Base-by-base conservation (phyloP, 1,140 invertebrate species). In the Formica selysi region DNA sequence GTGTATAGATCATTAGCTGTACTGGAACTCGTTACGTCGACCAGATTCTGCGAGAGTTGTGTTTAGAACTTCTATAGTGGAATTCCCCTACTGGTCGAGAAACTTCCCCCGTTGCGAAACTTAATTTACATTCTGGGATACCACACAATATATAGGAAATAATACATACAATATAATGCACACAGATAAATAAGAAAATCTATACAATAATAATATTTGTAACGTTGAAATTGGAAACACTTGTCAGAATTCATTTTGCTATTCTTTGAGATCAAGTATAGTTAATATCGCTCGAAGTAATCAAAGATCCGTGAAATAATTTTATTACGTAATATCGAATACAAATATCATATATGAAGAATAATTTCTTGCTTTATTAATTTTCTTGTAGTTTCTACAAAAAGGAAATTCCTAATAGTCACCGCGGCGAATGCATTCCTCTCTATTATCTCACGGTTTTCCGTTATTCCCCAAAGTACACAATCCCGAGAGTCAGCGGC, bases 11-110 rank as follows among this genome's bases (percentile, higher is more conserved):
- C 81, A 76, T 85, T 84, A 64, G 71, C 74, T 71, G 57, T 64
- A 78, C 65, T 78, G 71, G 71, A 85, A 85, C 87, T 89, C 87
- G 87, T 89, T 89, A 88, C 74, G 73, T 78, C 59, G 86, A 68
- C 76, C 26, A 74, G 51, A 61, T 61, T 51, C 79, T 73, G 26
- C 79, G 79, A 83, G 79, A 83, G 79, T 74, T 83, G 79, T 73
- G 68, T 73, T 83, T 74, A 61, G 79, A 83, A 74, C 79, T 83
- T 83, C 54, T 19, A 83, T 38, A 41, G 79, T 61, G 54, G 54
- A 61, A 83, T 61, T 83, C 38, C 79, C 54, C 68, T 5, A 19
- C 57, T 62, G 67, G 26, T 83, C 68, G 68, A 74, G 79, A 74
- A 61, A 83, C 68, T 74, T 61, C 68, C 6, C 57, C 38, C 13